Evolutionary conservation across 2,797 vertebrate species (phyloP).

Genomic region (Phataginus tricuspis): DNA sequence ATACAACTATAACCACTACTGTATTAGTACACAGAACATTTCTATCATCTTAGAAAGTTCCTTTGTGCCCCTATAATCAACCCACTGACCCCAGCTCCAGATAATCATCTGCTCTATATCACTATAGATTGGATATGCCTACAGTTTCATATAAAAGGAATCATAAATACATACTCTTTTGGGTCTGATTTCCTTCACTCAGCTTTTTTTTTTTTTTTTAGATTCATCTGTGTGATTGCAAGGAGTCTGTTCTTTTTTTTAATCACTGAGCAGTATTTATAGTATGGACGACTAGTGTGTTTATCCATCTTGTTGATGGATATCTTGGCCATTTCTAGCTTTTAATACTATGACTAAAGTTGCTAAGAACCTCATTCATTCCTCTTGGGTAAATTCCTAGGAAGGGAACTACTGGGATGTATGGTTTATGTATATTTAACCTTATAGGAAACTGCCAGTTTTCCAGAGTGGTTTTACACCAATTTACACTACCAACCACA

Average conservation of each 20-base stretch:
- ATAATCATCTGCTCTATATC: not conserved
- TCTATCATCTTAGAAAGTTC: not conserved
- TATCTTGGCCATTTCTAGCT: not conserved
- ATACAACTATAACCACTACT: not conserved
- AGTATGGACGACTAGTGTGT: not conserved
- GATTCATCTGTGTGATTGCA: not conserved
- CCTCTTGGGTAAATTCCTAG: not conserved
- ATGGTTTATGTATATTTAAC: not conserved
- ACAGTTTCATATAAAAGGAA: not conserved
- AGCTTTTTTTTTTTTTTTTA: not conserved
- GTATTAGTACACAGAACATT: not conserved
- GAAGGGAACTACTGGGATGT: not conserved
- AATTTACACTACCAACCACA: not conserved
- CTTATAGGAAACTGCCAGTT: not conserved
- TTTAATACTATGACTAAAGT: not conserved
- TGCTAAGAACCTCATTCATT: not conserved
- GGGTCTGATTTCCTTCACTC: not conserved
- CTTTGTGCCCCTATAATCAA: not conserved
- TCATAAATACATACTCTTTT: not conserved
- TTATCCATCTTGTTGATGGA: not conserved
- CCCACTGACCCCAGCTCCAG: not conserved
- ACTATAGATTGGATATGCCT: not conserved
- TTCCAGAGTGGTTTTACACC: not conserved
- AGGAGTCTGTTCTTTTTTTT: not conserved
- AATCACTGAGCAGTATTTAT: not conserved